Percentiles rank a stretch among this genome's conserved stretches.
Conservation (phyloP, 2,888 invertebrate genomes). For the Ischnura elegans region DNA sequence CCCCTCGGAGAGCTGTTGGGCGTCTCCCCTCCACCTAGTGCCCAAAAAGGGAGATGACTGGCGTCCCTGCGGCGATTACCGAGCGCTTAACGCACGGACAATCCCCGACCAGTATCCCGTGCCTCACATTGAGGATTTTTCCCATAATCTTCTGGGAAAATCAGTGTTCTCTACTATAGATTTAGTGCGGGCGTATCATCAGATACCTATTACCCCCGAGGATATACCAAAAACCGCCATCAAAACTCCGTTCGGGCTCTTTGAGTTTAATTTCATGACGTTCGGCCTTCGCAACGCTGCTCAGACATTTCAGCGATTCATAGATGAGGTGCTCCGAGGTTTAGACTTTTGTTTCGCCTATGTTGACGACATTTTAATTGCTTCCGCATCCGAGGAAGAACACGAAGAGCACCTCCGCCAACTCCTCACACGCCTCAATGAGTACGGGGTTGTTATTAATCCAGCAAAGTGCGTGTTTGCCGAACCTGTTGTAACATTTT, state of each 20-base stretch:
- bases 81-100: conserved; percentile 74
- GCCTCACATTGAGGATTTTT: not conserved
- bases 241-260: not conserved
- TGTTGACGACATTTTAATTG: not conserved
- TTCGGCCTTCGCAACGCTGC: not conserved
- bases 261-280: not conserved
- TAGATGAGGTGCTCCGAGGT: not conserved
- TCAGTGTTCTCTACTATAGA: not conserved
- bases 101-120: not conserved
- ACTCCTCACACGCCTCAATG: not conserved
- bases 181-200: not conserved
- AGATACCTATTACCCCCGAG: not conserved
- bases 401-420: not conserved
- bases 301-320: not conserved
- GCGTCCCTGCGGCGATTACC: conserved; percentile 76
- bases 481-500: too few species aligned
- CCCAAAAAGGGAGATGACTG: conserved; percentile 74
- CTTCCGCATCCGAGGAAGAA: not conserved
- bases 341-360: not conserved
- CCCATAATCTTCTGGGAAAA: not conserved
- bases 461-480: too few species aligned
- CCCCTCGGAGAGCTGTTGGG: conserved; percentile 72
- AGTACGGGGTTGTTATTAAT: too few species aligned
- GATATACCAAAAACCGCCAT: not conserved
- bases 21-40: conserved; percentile 75